A percentile compares a stretch with the other conserved stretches of the same genome.
Evolutionary conservation across 2,888 invertebrate genomes (phyloP).

Genomic region (Cyclophora albipunctata): DNA sequence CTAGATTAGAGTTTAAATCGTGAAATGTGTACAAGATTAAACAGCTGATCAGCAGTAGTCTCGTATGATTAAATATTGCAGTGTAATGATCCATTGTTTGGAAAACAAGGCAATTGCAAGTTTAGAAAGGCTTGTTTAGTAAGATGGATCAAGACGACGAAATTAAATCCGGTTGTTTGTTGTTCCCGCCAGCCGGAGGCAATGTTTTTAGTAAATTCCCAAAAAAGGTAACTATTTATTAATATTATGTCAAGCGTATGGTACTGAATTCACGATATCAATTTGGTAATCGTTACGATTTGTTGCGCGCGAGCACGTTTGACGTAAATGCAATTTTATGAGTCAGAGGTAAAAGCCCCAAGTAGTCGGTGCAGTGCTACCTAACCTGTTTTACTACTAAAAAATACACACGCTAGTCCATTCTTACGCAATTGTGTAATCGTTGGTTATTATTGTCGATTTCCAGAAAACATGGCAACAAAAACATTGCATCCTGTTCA

Average conservation of each 20-base stretch:
- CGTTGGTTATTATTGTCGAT: conserved; percentile 7
- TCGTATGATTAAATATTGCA: no score
- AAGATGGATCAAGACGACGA: conserved; percentile 85
- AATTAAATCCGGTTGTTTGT: conserved; percentile 83
- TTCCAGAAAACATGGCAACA: conserved; percentile 90
- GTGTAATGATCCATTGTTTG: no score
- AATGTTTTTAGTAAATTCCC: conserved; percentile 84
- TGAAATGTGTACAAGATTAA: no score
- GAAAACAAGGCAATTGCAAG: no score
- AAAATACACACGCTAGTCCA: conserved; percentile 4
- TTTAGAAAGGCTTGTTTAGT: conserved; percentile 20
- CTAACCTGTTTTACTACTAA: conserved; percentile 15
- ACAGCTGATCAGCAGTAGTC: no score
- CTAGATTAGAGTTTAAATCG: no score
- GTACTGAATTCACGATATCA: background rate
- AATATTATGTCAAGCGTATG: background rate
- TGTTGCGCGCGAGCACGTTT: conserved; percentile 9
- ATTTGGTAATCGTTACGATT: conserved; percentile 9
- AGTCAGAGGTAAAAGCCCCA: conserved; percentile 22
- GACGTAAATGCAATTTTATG: conserved; percentile 22
- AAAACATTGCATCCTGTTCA: conserved; percentile 84
- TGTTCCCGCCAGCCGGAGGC: conserved; percentile 81
- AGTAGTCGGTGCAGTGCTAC: conserved; percentile 6
- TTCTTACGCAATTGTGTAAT: background rate
- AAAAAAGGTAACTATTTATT: conserved; percentile 73